Conservation (phyloP, 2,113 vertebrate species). For the Synodontis membranacea region DNA sequence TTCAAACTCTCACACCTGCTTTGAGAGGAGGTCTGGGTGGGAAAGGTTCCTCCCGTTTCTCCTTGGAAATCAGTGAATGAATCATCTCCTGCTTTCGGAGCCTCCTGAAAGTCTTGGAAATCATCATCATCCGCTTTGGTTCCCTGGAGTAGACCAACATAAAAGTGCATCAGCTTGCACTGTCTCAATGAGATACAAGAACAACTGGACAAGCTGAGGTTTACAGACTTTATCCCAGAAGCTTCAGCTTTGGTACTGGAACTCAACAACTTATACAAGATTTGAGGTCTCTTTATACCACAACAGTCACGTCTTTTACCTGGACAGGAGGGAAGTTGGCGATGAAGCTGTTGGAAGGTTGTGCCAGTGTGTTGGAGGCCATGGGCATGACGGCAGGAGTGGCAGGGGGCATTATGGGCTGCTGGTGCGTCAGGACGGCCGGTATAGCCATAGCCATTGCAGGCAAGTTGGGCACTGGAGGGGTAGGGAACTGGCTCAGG, state of each 20-base stretch:
- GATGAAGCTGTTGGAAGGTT: constrained; percentile 70
- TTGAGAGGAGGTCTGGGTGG: constrained; percentile 71
- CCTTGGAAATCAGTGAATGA: constrained; percentile 89
- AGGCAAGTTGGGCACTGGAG: constrained; percentile 88
- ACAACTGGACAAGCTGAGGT: not conserved
- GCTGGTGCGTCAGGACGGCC: constrained; percentile 75
- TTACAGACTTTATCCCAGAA: not conserved
- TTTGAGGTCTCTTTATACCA: not conserved
- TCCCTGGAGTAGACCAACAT: constrained; percentile 62
- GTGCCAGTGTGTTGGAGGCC: constrained; percentile 56
- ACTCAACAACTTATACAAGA: not conserved
- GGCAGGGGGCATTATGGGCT: constrained; percentile 75
- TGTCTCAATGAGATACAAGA: not conserved
- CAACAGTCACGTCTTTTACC: constrained; percentile 56
- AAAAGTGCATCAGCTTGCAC: not conserved
- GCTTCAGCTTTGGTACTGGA: not conserved
- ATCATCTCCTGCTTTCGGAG: constrained; percentile 88
- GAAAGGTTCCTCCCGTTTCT: constrained; percentile 74
- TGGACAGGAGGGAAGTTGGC: constrained; percentile 73
- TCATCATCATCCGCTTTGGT: constrained; percentile 91
- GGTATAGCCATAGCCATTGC: constrained; percentile 82
- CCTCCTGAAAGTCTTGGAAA: constrained; percentile 98
- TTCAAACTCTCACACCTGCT: constrained; percentile 76
- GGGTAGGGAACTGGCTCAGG: constrained; percentile 87
- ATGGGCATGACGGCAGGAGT: constrained; percentile 65